Base-by-base conservation (phyloP, 2,888 invertebrate species). In the Leptinotarsa tumamoca region DNA sequence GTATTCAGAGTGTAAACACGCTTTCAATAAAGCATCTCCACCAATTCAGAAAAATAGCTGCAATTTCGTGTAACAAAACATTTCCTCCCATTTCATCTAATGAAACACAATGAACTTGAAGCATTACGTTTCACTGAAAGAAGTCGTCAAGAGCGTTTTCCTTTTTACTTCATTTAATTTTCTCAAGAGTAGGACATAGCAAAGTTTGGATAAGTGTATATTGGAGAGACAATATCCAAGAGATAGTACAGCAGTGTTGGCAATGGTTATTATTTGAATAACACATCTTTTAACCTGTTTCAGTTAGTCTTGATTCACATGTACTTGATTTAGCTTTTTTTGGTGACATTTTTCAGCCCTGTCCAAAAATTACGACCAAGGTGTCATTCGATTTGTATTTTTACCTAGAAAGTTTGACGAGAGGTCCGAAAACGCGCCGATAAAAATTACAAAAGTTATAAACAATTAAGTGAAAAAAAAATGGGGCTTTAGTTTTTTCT, bases 51-150 rank as follows among this genome's bases (percentile, higher is more conserved):
- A 18, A 13, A 17, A 61, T 49, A 49, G 43, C 58, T 49, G 58
- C 50, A 58, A 58, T 58, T 70, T 13, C 21, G 58, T 58, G 4
- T 43, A 58, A 69, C 69, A 70, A 70, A 61, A 58, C 70, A 58
- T 70, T 33, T 43, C 18, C 54, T 43, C 15, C 21, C 33, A 54
- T 43, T 21, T 21, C 33, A 18, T 49, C 70, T 58, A 15, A 58
- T 70, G 49, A 70, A 70, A 70, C 63, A 43, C 70, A 70, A 70
- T 70, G 33, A 49, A 58, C 21, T 70, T 70, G 1, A 18, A 70
- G 17, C 56, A 49, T 70, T 49, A 23, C 49, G 50, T 58, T 33
- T 21, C 58, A 50, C 17, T 70, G 7, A 3, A 58, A 70, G 21
- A 14, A 51, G 56, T 69, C 27, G 27, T 69, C 4, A 52, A 69